These are phyloP conservation scores for Nesoenas mayeri DNA, from an alignment of 2,113 vertebrate species.

Conservation along the genomic window DNA sequence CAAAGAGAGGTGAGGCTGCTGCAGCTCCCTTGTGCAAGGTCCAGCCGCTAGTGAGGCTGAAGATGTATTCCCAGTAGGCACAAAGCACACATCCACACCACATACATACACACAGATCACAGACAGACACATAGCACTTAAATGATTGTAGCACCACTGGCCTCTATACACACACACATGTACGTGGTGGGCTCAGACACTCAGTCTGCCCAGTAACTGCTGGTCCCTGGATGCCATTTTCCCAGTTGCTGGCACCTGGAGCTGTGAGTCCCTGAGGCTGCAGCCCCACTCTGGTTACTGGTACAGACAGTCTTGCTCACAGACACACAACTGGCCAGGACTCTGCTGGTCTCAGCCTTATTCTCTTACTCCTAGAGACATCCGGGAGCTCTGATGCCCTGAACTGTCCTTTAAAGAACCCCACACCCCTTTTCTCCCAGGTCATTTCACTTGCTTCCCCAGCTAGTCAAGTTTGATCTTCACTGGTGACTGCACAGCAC, in stretches of 20 bases:
- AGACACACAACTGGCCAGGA: not conserved
- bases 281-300: not conserved
- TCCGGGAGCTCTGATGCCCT: not conserved
- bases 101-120: fast-evolving
- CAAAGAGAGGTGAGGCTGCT: not conserved
- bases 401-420: not conserved
- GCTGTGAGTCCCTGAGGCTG: too few species aligned
- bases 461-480: not conserved
- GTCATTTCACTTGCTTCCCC: not conserved
- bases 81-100: not conserved
- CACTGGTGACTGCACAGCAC: fast-evolving
- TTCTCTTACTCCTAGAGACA: not conserved
- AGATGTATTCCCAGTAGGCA: not conserved
- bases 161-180: fast-evolving
- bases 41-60: not conserved
- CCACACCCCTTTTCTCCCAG: not conserved
- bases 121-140: not conserved
- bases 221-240: not conserved
- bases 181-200: not conserved
- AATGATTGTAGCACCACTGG: too few species aligned
- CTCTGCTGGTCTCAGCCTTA: not conserved
- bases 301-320: not conserved
- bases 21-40: not conserved
- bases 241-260: not conserved
- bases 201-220: too few species aligned